Evolutionary conservation across 1,140 invertebrate species (phyloP), one percentile per base, ranked within the genome.

Genomic region (Nomia melanderi): DNA sequence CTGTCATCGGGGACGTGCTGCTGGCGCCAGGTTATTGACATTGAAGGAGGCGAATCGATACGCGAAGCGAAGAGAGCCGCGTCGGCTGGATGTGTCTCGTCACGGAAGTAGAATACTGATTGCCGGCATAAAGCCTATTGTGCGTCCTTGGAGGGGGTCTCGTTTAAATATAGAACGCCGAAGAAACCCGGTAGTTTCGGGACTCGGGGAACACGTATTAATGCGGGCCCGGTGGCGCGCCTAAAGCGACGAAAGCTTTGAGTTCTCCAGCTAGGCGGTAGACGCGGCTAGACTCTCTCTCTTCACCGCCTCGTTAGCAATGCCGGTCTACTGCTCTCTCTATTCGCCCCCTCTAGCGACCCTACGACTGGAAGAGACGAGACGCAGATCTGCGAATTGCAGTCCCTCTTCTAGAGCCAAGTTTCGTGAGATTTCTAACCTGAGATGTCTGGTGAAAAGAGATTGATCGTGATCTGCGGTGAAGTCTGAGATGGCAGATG

Each of bases 121-220:
- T 74, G 75, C 80, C 47, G 36, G 79, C 73, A 57, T 82, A 82
- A 78, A 83, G 80, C 75, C 75, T 60, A 83, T 78, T 83, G 67
- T 70, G 64, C 31, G n/a, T n/a, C n/a, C n/a, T n/a, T n/a, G n/a
- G 47, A 54, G 60, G 36, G 25, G 44, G 57, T 14, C 57, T 41
- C 63, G 75, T 62, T 83, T 83, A 83, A 83, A 83, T 83, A 74
- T 83, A 66, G 75, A 83, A 64, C 62, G 67, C 29, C 54, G 29
- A 54, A 23, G 60, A 33, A 39, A 11, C 47, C 20, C 41, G 25
- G n/a, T 27, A 39, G 77, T 65, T 74, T 27, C 23, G 17, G 1
- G 20, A 6, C 20, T 14, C 27, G 23, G 29, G 62, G 50, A 73
- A 9, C 66, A 27, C 31, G 11, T n/a, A n/a, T n/a, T 44, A 60